phyloP scores from a whole-genome alignment of 2,113 vertebrate genomes.

The Meleagris gallopavo region DNA sequence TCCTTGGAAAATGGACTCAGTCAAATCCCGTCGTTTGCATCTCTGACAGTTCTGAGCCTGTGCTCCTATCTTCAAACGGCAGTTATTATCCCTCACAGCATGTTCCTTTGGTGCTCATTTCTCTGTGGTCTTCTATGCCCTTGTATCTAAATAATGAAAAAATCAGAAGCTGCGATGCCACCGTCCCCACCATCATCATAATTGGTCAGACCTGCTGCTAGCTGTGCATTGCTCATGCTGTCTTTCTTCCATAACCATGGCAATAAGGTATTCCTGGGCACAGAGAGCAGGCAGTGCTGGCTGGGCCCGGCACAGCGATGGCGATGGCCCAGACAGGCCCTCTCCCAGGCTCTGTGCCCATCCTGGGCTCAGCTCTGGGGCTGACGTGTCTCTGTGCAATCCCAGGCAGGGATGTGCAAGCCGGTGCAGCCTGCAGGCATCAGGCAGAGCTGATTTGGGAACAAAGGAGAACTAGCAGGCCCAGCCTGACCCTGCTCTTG shows the following conservation, averaged over 20 bases:
- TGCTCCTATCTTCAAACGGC: neutral
- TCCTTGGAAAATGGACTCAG: neutral
- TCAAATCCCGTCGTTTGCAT: neutral
- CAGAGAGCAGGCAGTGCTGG: neutral
- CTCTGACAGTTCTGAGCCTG: neutral
- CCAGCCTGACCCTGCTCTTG: neutral
- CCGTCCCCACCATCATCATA: neutral
- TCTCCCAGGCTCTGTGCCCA: neutral
- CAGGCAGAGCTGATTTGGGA: neutral
- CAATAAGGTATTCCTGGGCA: neutral
- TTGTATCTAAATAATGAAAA: neutral
- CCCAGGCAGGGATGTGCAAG: neutral
- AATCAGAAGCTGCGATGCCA: neutral
- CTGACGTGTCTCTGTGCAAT: neutral
- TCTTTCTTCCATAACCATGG: neutral
- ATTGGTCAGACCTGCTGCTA: neutral
- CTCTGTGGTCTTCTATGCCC: neutral
- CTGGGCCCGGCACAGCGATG: neutral
- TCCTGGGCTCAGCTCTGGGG: neutral
- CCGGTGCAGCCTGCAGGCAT: neutral
- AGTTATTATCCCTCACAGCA: neutral
- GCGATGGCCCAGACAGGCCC: neutral
- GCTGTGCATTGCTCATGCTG: conserved; percentile 1
- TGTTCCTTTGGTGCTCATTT: neutral
- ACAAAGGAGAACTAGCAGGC: neutral